These are phyloP conservation scores for Phylloscopus collybita DNA, from an alignment of 2,797 vertebrate species.

Conservation along the genomic window DNA sequence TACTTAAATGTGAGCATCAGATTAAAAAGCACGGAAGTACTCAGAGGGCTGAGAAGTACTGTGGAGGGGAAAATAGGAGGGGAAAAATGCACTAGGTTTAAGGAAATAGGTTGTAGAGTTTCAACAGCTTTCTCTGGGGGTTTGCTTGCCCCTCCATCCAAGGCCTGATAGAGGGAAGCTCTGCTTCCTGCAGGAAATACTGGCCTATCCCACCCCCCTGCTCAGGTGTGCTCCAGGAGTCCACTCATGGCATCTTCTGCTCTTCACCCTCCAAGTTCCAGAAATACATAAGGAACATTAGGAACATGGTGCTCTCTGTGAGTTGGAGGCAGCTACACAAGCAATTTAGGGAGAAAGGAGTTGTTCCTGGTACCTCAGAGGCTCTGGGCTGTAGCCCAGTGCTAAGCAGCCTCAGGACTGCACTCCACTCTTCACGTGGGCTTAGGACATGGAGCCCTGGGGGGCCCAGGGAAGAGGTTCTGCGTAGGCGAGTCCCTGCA, in stretches of 20 bases:
- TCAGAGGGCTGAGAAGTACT: not conserved
- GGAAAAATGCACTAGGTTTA: not conserved
- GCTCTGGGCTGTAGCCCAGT: not conserved
- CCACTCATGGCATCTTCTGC: fast-evolving
- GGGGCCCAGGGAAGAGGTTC: not conserved
- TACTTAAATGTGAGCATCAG: not conserved
- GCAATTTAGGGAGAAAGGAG: fast-evolving
- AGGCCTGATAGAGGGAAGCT: not conserved
- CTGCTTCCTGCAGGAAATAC: not conserved
- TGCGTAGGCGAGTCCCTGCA: not conserved
- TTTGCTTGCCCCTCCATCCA: fast-evolving
- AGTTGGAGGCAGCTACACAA: not conserved
- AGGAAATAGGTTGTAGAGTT: not conserved
- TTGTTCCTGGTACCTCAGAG: not conserved
- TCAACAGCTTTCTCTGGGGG: not conserved
- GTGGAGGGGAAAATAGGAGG: not conserved
- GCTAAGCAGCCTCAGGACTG: not conserved
- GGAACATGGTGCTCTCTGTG: fast-evolving
- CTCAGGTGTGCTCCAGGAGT: not conserved
- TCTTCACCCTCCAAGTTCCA: not conserved
- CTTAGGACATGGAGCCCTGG: not conserved
- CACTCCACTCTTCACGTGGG: not conserved
- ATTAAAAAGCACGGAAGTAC: not conserved
- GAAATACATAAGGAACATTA: not conserved
- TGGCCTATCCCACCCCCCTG: not conserved